phyloP scores from a whole-genome alignment of 2,113 vertebrate species.

The Coryphaenoides rupestris region DNA sequence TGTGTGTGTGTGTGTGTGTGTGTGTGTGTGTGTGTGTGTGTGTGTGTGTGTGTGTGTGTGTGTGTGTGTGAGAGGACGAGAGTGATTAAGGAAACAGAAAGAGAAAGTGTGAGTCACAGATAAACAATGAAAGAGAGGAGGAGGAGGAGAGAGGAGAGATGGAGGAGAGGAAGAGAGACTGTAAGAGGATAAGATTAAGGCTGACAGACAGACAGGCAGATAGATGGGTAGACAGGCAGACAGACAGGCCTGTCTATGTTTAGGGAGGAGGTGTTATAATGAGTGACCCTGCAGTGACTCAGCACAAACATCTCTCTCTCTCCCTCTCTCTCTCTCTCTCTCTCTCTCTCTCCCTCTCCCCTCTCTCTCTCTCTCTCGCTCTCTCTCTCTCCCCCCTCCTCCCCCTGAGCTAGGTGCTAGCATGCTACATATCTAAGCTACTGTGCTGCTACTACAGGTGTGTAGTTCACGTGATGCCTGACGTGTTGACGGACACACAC shows the following conservation, averaged over 20 bases:
- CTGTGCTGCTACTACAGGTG: too few species aligned
- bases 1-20: too few species aligned
- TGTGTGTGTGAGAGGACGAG: constrained; percentile 19
- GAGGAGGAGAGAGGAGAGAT: not conserved
- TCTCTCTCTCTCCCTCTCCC: not conserved
- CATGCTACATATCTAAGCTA: too few species aligned
- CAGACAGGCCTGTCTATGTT: not conserved
- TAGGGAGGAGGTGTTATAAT: constrained; percentile 28
- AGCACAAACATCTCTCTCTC: constrained; percentile 20
- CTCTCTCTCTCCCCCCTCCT: constrained; percentile 10
- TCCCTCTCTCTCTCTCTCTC: not conserved
- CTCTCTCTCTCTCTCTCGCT: constrained; percentile 13
- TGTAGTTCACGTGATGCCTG: too few species aligned
- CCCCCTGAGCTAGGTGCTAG: not conserved
- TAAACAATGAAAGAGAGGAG: not conserved
- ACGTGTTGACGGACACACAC: too few species aligned
- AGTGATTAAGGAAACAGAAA: too few species aligned
- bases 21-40: too few species aligned
- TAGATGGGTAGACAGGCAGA: constrained; percentile 23
- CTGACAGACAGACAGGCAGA: constrained; percentile 20
- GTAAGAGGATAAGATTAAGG: constrained; percentile 14
- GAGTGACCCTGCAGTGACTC: constrained; percentile 12
- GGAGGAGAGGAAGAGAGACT: constrained; percentile 41
- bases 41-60: too few species aligned
- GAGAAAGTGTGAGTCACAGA: not conserved